Evolutionary conservation across 1,140 invertebrate genomes (phyloP).

Genomic region (Mesaphorura yosii): DNA sequence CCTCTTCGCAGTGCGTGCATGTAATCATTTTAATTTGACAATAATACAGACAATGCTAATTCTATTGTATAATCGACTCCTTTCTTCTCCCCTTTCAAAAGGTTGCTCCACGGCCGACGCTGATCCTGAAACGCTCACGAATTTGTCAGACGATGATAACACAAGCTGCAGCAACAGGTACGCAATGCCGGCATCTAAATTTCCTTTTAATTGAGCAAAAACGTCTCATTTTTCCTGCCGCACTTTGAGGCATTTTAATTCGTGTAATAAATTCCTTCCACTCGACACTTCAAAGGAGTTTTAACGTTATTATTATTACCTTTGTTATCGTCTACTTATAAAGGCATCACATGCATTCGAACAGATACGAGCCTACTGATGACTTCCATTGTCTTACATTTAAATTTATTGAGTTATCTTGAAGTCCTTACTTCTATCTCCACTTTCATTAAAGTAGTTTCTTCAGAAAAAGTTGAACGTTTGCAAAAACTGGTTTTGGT

Average conservation of each 20-base stretch:
- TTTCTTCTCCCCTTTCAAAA: conserved; percentile 5
- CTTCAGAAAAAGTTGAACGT: too few relatives aligned
- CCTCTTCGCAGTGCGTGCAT: not conserved
- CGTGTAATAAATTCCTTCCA: too few relatives aligned
- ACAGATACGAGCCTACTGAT: too few relatives aligned
- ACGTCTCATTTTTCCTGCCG: not conserved
- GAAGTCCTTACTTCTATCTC: too few relatives aligned
- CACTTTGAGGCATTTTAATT: not conserved
- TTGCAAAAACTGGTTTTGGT: too few relatives aligned
- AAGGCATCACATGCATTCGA: too few relatives aligned
- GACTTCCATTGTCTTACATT: too few relatives aligned
- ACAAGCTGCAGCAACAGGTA: conserved; percentile 31
- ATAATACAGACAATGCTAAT: not conserved
- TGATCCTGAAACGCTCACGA: conserved; percentile 21
- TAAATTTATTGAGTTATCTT: too few relatives aligned
- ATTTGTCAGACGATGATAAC: conserved; percentile 30
- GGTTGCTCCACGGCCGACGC: conserved; percentile 26
- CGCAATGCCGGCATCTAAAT: too few relatives aligned
- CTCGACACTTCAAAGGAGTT: too few relatives aligned
- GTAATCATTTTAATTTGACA: not conserved
- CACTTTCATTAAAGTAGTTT: too few relatives aligned
- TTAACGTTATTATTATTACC: not conserved
- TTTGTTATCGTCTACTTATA: not conserved
- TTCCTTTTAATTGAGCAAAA: not conserved
- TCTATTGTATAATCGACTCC: not conserved